Base-by-base conservation (phyloP, 92 coral and sea anemone species). In the Pocillopora grandis region DNA sequence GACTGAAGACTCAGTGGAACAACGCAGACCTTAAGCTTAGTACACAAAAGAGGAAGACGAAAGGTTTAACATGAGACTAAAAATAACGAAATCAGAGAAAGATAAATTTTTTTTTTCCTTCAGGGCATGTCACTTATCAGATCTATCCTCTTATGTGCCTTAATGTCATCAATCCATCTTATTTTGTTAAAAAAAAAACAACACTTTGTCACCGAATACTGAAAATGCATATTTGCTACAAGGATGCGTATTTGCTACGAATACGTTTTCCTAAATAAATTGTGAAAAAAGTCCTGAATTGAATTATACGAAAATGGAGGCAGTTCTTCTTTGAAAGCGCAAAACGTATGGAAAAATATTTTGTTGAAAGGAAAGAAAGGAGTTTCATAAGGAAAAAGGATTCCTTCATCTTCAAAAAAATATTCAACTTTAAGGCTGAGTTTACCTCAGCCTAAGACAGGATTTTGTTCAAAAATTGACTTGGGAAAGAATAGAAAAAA, bases 211-310 rank as follows among this genome's bases (percentile, higher is more conserved):
- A n/a, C 58, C 42, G 76, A 71, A 71, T 36, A 71, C 76, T 71
- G 76, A 71, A 15, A 71, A 13, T 71, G 76, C 58, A 58, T 71
- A 71, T 71, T 71, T 71, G 71, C 80, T 74, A 83, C 87, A 80
- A 62, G 20, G 74, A 61, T 83, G 87, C 72, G 80, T 83, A 83
- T 83, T 74, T 83, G 79, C 87, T 48, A 74, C 87, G 13, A 83
- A 59, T 76, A 82, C 42, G 72, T 58, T 52, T 82, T 82, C 42
- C 71, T 19, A 72, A 83, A 52, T 72, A 59, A 74, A 42, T 83
- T 73, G 80, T 58, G 36, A 83, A 62, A 42, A 81, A 81, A 83
- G 80, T 33, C 75, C 60, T 61, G 36, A 73, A 83, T 75, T 36
- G 62, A 83, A 3, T 33, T 64, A 72, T 74, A 62, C 63, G 62